Evolutionary conservation across 2,797 vertebrate genomes (phyloP).

Genomic region (Apodemus agrarius): DNA sequence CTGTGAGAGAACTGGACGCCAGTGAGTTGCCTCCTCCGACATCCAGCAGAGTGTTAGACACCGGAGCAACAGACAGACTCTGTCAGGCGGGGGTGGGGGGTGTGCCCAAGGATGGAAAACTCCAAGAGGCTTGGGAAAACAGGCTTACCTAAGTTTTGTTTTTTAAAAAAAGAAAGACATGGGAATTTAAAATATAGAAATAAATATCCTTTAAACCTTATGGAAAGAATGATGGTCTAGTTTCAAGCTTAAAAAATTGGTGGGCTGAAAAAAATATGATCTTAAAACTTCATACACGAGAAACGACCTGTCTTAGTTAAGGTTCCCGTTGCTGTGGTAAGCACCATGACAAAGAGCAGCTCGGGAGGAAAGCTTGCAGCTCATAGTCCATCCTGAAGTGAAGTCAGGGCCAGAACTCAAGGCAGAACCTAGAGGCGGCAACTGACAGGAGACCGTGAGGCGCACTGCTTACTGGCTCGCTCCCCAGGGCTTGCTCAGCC

Average conservation of each 20-base stretch:
- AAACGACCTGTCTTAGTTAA: conserved; percentile 29
- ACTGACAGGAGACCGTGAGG: not conserved
- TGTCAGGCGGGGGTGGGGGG: not conserved
- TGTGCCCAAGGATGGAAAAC: not conserved
- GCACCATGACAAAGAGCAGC: not conserved
- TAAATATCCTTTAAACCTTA: conserved; percentile 62
- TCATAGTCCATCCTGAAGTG: not conserved
- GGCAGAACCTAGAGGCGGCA: not conserved
- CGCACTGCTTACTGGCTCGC: not conserved
- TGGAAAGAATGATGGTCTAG: conserved; percentile 70
- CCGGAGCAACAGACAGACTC: not conserved
- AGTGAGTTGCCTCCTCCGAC: not conserved
- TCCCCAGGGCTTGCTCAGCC: not conserved
- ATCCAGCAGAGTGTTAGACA: not conserved
- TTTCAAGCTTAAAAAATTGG: conserved; percentile 60
- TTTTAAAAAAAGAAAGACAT: not conserved
- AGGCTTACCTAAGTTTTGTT: not conserved
- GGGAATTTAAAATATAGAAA: conserved; percentile 56
- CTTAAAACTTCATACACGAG: conserved; percentile 77
- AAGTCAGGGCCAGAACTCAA: not conserved
- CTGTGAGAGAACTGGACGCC: not conserved
- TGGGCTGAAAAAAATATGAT: conserved; percentile 53
- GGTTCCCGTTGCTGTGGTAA: not conserved
- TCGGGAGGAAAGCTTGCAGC: not conserved
- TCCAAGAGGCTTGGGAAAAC: not conserved